phyloP scores from a whole-genome alignment of 2,888 invertebrate genomes.

The Penaeus monodon region DNA sequence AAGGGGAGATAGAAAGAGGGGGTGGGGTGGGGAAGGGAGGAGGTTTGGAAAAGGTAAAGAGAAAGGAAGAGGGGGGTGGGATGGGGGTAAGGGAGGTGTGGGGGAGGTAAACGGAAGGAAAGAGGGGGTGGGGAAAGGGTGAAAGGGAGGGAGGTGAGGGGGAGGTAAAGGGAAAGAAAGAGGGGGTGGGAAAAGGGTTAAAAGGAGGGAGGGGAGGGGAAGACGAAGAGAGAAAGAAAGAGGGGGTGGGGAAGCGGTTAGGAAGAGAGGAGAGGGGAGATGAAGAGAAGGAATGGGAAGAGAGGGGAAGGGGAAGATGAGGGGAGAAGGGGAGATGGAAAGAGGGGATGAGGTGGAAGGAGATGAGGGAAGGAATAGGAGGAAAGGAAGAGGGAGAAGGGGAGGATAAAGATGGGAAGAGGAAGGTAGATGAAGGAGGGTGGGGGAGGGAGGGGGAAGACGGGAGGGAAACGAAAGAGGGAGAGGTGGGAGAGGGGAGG shows the following conservation, averaged over 20 bases:
- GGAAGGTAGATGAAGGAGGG: no score
- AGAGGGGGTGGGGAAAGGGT: rapidly evolving
- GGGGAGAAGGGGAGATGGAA: background rate
- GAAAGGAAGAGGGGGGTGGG: no score
- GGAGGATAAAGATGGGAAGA: no score
- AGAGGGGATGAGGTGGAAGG: background rate
- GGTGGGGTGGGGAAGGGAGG: background rate
- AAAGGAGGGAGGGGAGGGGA: background rate
- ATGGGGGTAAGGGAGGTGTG: no score
- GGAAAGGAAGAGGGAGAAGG: no score
- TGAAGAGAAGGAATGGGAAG: background rate
- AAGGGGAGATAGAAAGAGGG: background rate
- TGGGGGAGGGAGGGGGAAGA: rapidly evolving
- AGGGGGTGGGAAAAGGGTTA: background rate
- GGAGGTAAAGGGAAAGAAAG: background rate
- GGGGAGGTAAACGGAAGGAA: rapidly evolving
- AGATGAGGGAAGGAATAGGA: rapidly evolving
- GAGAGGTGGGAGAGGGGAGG: background rate
- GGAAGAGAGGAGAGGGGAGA: background rate
- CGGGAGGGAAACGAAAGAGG: no score
- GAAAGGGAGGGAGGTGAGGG: no score
- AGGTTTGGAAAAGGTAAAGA: no score
- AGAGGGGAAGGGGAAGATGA: background rate
- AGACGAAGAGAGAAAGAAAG: background rate
- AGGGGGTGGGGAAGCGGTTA: no score